These are phyloP conservation scores for Cabera pusaria DNA, from an alignment of 2,888 invertebrate species.

Conservation along the genomic window DNA sequence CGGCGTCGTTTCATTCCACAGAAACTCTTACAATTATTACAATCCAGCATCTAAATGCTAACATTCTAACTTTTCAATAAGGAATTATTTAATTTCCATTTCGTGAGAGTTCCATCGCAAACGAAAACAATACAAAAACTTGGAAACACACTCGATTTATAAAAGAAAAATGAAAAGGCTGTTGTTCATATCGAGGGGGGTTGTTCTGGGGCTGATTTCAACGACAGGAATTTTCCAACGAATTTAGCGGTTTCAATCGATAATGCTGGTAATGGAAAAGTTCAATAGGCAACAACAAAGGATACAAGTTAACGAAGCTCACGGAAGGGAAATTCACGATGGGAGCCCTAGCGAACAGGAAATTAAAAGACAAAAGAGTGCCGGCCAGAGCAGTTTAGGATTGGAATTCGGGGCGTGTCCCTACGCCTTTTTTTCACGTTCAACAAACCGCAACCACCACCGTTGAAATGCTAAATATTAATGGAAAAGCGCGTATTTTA, in stretches of 20 bases:
- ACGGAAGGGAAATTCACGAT: slow-evolving; percentile 78
- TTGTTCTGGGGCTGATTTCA: slow-evolving; percentile 42
- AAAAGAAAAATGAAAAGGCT: slow-evolving; percentile 60
- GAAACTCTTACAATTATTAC: slow-evolving; percentile 63
- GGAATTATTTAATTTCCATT: slow-evolving; percentile 72
- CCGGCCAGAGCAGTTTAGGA: slow-evolving; percentile 70
- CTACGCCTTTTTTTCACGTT: slow-evolving; percentile 56
- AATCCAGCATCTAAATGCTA: slow-evolving; percentile 56
- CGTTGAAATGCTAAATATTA: slow-evolving; percentile 43
- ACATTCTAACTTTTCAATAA: slow-evolving; percentile 70
- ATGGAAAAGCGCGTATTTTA: slow-evolving; percentile 29
- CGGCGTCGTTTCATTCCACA: slow-evolving; percentile 32
- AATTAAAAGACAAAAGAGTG: slow-evolving; percentile 82
- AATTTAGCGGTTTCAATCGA: slow-evolving; percentile 78
- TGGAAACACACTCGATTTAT: slow-evolving; percentile 61
- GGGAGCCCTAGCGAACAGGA: slow-evolving; percentile 74
- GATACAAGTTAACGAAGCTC: slow-evolving; percentile 79
- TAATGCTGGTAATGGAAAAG: slow-evolving; percentile 78
- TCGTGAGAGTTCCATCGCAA: slow-evolving; percentile 43
- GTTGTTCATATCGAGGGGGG: slow-evolving; percentile 54
- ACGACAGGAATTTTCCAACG: slow-evolving; percentile 67
- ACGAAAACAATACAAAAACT: slow-evolving; percentile 58
- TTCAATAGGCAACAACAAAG: slow-evolving; percentile 80
- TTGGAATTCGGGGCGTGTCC: slow-evolving; percentile 75
- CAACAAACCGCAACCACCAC: slow-evolving; percentile 54